These are phyloP conservation scores for Lepeophtheirus nordmannii DNA, from an alignment of 2,888 invertebrate species.

Conservation along the genomic window DNA sequence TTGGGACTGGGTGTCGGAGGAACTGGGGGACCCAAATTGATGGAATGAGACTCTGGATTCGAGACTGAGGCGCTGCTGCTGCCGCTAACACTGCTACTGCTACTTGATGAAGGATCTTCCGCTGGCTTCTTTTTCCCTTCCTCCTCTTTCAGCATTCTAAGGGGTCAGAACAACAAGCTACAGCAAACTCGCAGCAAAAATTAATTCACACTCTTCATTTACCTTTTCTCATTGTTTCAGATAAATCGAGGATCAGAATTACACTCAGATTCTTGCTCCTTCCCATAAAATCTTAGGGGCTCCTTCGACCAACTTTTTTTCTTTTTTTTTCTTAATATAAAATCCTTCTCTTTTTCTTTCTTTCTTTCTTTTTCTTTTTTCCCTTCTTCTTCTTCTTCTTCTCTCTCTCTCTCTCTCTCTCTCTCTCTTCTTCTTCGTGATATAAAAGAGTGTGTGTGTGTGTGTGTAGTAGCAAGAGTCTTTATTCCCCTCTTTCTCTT, in stretches of 20 bases:
- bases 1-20: no score
- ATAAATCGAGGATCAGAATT: no score
- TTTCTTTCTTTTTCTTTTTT: not conserved
- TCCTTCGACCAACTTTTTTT: no score
- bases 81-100: no score
- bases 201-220: not conserved
- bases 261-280: not conserved
- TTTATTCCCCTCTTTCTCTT: no score
- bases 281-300: not conserved
- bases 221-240: not conserved
- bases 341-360: not conserved
- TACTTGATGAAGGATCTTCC: not conserved
- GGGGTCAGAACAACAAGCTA: no score
- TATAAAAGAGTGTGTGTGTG: no score
- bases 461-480: no score
- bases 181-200: not conserved
- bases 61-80: not conserved
- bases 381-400: not conserved
- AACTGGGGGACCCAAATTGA: not conserved
- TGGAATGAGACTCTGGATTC: no score
- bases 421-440: not conserved
- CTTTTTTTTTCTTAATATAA: not conserved
- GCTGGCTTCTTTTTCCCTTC: no score
- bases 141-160: no score
- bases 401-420: conserved; percentile 5